Evolutionary conservation across 2,888 invertebrate species (phyloP).

Genomic region (Palloptera scutellata): DNA sequence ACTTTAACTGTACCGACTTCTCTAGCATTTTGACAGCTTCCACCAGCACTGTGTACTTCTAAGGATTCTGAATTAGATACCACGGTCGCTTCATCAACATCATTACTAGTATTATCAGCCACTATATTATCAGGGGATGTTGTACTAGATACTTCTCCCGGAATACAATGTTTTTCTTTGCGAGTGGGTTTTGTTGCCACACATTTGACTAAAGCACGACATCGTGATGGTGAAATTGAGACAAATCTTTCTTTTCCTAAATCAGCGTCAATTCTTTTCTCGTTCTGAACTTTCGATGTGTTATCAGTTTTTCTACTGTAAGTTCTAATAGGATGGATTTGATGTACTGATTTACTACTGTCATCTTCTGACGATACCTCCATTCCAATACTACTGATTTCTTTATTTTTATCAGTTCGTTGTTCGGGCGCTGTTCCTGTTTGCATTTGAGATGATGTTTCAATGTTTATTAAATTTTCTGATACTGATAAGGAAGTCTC

Average conservation of each 20-base stretch:
- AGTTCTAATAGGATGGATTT: neutral
- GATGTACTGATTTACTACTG: neutral
- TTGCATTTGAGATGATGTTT: neutral
- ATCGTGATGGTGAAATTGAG: conserved; percentile 9
- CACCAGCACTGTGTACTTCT: conserved; percentile 23
- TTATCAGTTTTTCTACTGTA: neutral
- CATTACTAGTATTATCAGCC: conserved; percentile 1
- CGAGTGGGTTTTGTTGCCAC: conserved; percentile 26
- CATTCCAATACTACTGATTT: conserved; percentile 11
- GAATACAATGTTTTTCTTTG: conserved; percentile 31
- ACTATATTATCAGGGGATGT: conserved; percentile 18
- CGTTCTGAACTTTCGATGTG: neutral
- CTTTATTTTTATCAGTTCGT: conserved; percentile 4
- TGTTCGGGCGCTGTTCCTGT: neutral
- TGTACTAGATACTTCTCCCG: conserved; percentile 31
- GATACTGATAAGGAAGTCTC: neutral
- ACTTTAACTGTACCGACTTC: conserved; percentile 28
- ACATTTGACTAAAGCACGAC: conserved; percentile 19
- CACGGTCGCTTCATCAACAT: neutral
- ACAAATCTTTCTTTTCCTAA: conserved; percentile 1
- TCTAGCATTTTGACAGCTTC: conserved; percentile 18
- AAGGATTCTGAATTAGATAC: neutral
- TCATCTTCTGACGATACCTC: conserved; percentile 18
- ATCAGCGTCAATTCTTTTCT: neutral
- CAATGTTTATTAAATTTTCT: conserved; percentile 3